These are phyloP conservation scores for Lytechinus variegatus DNA, from an alignment of 35 echinoderm and acorn worm genomes.

Conservation along the genomic window DNA sequence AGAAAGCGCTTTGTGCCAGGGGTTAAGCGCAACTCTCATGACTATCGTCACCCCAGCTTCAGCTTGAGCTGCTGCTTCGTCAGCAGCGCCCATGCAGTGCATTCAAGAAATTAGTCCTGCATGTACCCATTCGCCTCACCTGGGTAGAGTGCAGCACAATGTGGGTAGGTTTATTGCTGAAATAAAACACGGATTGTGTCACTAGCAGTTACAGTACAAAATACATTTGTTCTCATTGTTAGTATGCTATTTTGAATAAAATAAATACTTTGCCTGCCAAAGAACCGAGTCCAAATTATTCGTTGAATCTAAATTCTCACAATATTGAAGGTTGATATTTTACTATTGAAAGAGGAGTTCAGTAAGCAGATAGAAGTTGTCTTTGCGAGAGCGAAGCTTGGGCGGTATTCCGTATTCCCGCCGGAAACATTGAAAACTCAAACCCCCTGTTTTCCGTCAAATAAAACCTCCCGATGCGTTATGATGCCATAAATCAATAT, in stretches of 20 bases:
- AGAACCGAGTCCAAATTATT: not conserved
- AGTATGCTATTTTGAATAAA: not conserved
- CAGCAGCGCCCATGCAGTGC: no score
- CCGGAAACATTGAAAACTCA: slow-evolving; percentile 38
- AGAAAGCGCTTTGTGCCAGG: no score
- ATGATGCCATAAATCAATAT: slow-evolving; percentile 41
- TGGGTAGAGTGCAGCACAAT: no score
- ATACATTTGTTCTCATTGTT: not conserved
- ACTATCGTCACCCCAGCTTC: no score
- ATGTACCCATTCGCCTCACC: no score
- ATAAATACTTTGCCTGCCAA: not conserved
- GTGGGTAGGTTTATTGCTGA: no score
- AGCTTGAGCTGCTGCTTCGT: no score
- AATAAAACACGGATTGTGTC: no score
- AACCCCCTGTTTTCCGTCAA: slow-evolving; percentile 31
- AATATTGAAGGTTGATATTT: not conserved
- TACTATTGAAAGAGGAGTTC: not conserved
- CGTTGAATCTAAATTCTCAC: not conserved
- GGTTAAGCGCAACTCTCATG: no score
- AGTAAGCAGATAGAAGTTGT: not conserved
- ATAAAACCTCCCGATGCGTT: slow-evolving; percentile 39
- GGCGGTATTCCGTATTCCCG: slow-evolving; percentile 11
- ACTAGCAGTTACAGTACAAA: no score
- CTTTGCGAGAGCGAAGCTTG: not conserved
- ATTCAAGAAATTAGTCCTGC: no score